Evolutionary conservation across 2,113 vertebrate species (phyloP), one percentile per base, ranked within the genome.

Genomic region (Lagopus muta): DNA sequence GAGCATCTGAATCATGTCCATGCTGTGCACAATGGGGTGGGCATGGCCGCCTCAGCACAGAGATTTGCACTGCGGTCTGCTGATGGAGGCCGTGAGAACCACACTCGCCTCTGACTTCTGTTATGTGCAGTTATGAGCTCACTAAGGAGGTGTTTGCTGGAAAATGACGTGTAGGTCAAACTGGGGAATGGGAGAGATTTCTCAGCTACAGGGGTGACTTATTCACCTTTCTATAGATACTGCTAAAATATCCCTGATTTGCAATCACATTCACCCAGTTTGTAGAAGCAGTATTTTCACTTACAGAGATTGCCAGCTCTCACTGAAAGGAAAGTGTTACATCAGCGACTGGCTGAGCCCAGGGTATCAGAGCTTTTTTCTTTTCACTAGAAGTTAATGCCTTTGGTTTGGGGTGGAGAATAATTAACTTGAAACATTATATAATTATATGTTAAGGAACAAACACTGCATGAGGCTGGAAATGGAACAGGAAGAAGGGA

Each of bases 21-120:
- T 0, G 21, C 88, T 2, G 45, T 76, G 48, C 70, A 4, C 77
- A 95, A 93, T 0, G 89, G 95, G 58, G 72, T 75, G 74, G 48
- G 84, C 52, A 79, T 0, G 8, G 81, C 75, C 10, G 24, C 61
- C 40, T 1, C 0, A 6, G 54, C 1, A 13, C 65, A 32, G 40
- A 2, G 14, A 0, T 24, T 0, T 1, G 45, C 5, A 0, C 9
- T 0, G 6, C 67, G 10, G 13, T 9, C 47, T 61, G 12, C 18
- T 0, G 14, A 10, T 1, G 42, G 16, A 2, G 55, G 28, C 25
- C 7, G 5, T 2, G 19, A 86, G 80, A 38, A 2, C 0, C 75
- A 69, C 52, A 88, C 95, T 7, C 77, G 78, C 55, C 4, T 94
- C 83, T 97, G 96, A 94, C 30, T 9, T 28, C 34, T 15, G 1